These are phyloP conservation scores for Dastarcus helophoroides DNA, from an alignment of 2,888 invertebrate species.

Conservation along the genomic window DNA sequence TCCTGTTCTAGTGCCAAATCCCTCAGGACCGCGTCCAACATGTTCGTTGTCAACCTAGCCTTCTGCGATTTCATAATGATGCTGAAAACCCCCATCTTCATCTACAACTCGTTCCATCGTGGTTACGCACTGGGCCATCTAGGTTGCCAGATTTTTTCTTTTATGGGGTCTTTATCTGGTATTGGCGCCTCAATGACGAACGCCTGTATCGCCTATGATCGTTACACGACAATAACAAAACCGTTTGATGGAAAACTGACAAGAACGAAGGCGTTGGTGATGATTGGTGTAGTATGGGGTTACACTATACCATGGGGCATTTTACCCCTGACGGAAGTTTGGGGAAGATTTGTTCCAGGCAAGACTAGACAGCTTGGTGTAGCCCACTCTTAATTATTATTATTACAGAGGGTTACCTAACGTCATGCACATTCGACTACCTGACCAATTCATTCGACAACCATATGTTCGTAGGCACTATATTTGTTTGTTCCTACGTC, in stretches of 20 bases:
- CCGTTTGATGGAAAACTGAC: conserved; percentile 76
- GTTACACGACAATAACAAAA: conserved; percentile 66
- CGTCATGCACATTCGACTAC: conserved; percentile 76
- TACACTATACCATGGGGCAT: conserved; percentile 74
- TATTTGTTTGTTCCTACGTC: conserved; percentile 67
- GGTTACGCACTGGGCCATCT: conserved; percentile 64
- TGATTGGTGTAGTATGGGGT: conserved; percentile 61
- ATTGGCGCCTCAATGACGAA: conserved; percentile 72
- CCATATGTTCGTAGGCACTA: conserved; percentile 61
- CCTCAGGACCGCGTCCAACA: conserved; percentile 69
- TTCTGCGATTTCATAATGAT: conserved; percentile 80
- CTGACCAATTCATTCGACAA: conserved; percentile 68
- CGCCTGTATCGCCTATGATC: conserved; percentile 76
- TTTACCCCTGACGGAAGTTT: conserved; percentile 67
- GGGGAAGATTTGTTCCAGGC: conserved; percentile 82
- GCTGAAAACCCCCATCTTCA: conserved; percentile 74
- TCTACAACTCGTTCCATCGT: conserved; percentile 69
- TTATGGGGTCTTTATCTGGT: conserved; percentile 67
- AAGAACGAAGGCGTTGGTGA: conserved; percentile 63
- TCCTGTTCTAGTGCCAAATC: conserved; percentile 50
- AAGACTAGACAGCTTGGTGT: too few relatives aligned
- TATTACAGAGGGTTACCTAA: conserved; percentile 75
- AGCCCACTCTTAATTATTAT: conserved; percentile 12
- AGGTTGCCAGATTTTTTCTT: conserved; percentile 66
- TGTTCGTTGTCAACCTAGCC: conserved; percentile 73